These are phyloP conservation scores for Strix occidentalis DNA, from an alignment of 2,797 vertebrate species.

Conservation along the genomic window DNA sequence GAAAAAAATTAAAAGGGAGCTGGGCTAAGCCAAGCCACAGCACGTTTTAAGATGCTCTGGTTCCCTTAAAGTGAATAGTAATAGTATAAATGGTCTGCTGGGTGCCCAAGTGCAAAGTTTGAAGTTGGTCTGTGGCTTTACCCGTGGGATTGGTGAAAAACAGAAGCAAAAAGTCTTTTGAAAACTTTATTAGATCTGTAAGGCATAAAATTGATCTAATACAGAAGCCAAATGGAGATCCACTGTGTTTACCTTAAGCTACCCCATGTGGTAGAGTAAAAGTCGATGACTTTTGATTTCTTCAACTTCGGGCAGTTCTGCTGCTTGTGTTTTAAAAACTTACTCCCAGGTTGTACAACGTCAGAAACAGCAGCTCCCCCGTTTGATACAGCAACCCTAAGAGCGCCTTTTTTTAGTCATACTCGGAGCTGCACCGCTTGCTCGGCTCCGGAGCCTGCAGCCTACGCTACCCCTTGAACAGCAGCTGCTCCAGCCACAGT, in stretches of 20 bases:
- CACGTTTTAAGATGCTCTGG: fast-evolving
- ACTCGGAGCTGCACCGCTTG: neutral
- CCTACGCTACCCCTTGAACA: fast-evolving
- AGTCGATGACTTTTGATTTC: neutral
- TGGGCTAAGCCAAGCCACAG: neutral
- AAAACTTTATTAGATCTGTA: neutral
- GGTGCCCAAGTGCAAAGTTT: fast-evolving
- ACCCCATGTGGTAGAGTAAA: fast-evolving
- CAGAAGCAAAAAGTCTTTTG: neutral
- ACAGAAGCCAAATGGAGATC: fast-evolving
- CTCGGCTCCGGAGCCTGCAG: neutral
- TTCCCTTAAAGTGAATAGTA: fast-evolving
- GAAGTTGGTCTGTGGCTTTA: fast-evolving
- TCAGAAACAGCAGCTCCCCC: neutral
- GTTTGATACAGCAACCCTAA: neutral
- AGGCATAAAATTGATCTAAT: fast-evolving
- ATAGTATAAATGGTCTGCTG: fast-evolving
- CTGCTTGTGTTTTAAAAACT: neutral
- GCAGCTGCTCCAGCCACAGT: neutral
- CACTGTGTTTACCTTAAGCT: no score
- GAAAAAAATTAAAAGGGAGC: neutral
- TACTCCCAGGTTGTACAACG: fast-evolving
- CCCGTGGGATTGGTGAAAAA: fast-evolving
- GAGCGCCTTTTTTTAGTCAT: fast-evolving
- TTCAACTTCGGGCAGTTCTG: no score